phyloP scores from a whole-genome alignment of 2,797 vertebrate species.

The Ptychobarbus kaznakovi region DNA sequence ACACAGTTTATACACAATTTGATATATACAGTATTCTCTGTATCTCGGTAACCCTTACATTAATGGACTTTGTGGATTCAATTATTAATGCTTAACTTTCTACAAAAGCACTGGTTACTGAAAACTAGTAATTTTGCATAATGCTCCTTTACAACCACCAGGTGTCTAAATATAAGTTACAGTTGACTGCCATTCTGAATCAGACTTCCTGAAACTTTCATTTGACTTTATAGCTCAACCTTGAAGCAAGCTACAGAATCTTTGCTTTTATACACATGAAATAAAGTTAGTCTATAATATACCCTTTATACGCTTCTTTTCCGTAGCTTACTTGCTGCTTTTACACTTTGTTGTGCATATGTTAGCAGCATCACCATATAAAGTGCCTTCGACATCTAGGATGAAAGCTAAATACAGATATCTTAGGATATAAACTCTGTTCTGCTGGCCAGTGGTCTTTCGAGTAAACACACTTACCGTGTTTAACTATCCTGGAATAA shows the following conservation, averaged over 20 bases:
- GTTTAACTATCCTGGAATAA: constrained; percentile 89
- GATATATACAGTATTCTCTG: background rate
- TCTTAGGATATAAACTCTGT: background rate
- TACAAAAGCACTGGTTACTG: too few species aligned
- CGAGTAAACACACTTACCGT: constrained; percentile 79
- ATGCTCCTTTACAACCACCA: background rate
- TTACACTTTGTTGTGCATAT: background rate
- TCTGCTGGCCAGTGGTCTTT: background rate
- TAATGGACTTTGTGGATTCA: background rate
- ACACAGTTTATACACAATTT: background rate
- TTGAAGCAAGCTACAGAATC: background rate
- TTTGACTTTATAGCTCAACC: background rate
- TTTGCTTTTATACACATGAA: background rate
- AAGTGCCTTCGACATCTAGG: background rate
- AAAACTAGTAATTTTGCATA: background rate
- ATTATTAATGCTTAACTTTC: background rate
- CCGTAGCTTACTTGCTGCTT: background rate
- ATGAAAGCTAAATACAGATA: background rate
- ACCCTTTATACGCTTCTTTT: background rate
- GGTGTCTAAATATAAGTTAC: background rate
- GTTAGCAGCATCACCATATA: constrained; percentile 7
- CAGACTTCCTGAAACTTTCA: background rate
- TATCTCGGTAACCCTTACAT: background rate
- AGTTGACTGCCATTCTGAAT: background rate
- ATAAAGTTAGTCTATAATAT: background rate